Percentiles rank a stretch among this genome's conserved stretches.
Conservation (phyloP, 2,113 vertebrate species). For the Oryzias curvinotus region DNA sequence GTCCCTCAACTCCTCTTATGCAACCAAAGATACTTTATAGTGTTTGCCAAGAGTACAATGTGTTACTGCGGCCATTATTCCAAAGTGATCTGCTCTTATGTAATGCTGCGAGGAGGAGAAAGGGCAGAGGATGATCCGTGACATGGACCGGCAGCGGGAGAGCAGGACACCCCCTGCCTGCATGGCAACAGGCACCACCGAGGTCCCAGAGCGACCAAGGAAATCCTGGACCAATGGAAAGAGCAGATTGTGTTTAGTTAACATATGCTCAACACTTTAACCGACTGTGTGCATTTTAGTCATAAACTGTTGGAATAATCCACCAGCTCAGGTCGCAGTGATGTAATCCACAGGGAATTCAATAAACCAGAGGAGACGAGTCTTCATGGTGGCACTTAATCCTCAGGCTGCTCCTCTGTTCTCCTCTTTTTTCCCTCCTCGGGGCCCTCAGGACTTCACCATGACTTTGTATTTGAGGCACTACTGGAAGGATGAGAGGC, state of each 20-base stretch:
- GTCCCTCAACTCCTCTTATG: slow-evolving; percentile 27
- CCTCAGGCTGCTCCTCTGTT: slow-evolving; percentile 3
- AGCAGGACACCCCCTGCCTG: neutral
- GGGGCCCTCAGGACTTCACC: slow-evolving; percentile 86
- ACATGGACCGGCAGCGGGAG: neutral
- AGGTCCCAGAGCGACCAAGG: slow-evolving; percentile 5
- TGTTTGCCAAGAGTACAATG: slow-evolving; percentile 34
- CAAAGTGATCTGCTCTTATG: slow-evolving; percentile 53
- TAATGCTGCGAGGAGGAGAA: slow-evolving; percentile 47
- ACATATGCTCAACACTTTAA: slow-evolving; percentile 41
- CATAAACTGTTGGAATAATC: slow-evolving; percentile 45
- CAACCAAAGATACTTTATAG: slow-evolving; percentile 30
- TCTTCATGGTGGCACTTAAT: slow-evolving; percentile 33
- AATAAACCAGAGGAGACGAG: slow-evolving; percentile 26
- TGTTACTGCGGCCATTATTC: slow-evolving; percentile 44
- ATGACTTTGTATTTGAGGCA: slow-evolving; percentile 96
- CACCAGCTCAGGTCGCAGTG: neutral
- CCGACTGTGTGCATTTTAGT: slow-evolving; percentile 17
- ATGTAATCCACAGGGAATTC: slow-evolving; percentile 37
- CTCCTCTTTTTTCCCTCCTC: neutral
- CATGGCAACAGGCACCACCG: slow-evolving; percentile 20
- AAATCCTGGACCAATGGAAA: slow-evolving; percentile 20
- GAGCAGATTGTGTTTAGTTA: slow-evolving; percentile 5
- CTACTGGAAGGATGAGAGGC: slow-evolving; percentile 94
- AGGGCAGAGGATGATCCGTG: slow-evolving; percentile 43